phyloP scores from a whole-genome alignment of 2,113 vertebrate genomes.

The Ptyas mucosa region DNA sequence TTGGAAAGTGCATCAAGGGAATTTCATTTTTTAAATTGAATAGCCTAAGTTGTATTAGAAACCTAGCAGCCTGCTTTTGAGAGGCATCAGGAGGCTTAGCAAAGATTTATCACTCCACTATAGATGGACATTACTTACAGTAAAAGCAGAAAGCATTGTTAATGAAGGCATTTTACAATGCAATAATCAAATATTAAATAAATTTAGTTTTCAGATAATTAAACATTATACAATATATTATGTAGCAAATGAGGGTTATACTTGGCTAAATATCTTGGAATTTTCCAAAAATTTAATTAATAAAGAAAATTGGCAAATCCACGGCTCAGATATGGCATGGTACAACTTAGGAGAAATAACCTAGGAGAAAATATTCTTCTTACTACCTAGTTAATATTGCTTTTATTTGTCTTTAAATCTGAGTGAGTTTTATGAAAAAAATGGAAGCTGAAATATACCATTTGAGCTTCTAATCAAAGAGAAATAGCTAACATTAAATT shows the following conservation, averaged over 20 bases:
- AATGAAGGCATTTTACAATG: not conserved
- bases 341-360: not conserved
- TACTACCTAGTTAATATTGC: not conserved
- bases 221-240: not conserved
- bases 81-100: not conserved
- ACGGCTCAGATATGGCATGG: not conserved
- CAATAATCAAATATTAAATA: not conserved
- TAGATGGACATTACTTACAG: not conserved
- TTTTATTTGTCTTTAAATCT: not conserved
- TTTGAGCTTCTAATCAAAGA: accelerated
- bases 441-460: accelerated
- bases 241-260: not conserved
- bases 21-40: not conserved
- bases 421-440: not conserved
- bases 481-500: not conserved
- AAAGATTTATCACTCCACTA: accelerated
- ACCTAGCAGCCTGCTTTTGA: accelerated
- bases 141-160: not conserved
- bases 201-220: not conserved
- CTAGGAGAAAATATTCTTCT: not conserved
- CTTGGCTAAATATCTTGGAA: not conserved
- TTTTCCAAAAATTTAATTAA: not conserved
- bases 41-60: accelerated
- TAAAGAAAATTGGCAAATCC: not conserved
- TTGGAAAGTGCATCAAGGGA: not conserved